Conservation (phyloP, 1,140 invertebrate genomes). For the Apis laboriosa region DNA sequence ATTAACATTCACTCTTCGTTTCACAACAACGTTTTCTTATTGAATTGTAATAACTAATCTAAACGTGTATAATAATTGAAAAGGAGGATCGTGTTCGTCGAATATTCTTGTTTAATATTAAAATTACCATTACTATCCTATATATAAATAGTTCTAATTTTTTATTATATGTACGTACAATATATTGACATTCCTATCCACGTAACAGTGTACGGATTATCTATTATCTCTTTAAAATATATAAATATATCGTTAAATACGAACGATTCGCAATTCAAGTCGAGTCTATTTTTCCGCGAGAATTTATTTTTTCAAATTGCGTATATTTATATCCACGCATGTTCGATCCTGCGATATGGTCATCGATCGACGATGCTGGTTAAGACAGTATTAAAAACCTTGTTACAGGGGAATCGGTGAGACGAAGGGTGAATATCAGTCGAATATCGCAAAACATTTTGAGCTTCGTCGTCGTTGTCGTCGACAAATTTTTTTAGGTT, state of each 20-base stretch:
- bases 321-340: neutral
- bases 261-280: neutral
- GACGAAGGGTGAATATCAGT: neutral
- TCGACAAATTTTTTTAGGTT: neutral
- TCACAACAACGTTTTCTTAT: slow-evolving; percentile 16
- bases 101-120: neutral
- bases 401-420: neutral
- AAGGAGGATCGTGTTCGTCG: neutral
- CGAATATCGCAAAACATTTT: neutral
- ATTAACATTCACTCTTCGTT: slow-evolving; percentile 19
- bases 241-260: neutral
- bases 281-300: neutral
- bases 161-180: no score
- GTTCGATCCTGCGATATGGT: neutral
- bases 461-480: neutral
- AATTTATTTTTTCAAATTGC: neutral
- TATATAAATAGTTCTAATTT: neutral
- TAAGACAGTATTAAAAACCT: neutral
- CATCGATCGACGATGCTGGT: neutral
- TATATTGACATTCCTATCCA: neutral
- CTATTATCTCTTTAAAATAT: neutral
- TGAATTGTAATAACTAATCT: no score
- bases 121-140: neutral
- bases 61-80: neutral
- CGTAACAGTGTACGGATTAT: neutral